These are phyloP conservation scores for Labeo calbasu DNA, from an alignment of 2,797 vertebrate genomes.

Conservation along the genomic window DNA sequence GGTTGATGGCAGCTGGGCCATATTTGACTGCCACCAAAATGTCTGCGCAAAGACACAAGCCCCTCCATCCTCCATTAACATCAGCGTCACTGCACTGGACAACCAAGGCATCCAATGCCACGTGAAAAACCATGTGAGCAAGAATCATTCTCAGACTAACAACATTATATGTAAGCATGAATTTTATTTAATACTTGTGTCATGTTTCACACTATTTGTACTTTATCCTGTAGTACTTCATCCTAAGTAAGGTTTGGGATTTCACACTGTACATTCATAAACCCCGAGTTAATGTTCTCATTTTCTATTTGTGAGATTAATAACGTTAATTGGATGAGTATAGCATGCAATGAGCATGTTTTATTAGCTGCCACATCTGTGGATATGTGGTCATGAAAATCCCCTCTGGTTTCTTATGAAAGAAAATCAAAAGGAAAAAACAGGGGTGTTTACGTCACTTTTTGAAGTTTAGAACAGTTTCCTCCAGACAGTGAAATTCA, in stretches of 20 bases:
- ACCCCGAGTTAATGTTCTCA: neutral
- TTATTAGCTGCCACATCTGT: neutral
- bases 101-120: slow-evolving; percentile 56
- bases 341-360: neutral
- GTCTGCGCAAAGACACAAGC: neutral
- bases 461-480: neutral
- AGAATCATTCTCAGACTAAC: neutral
- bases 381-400: neutral
- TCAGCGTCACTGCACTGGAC: slow-evolving; percentile 32
- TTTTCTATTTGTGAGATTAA: neutral
- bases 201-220: neutral
- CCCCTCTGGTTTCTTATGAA: neutral
- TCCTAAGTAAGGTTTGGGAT: neutral
- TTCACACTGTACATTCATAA: neutral
- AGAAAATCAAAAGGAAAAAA: neutral
- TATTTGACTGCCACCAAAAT: neutral
- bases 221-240: neutral
- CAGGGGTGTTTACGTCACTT: neutral
- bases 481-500: too few species aligned
- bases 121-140: slow-evolving; percentile 64
- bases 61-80: slow-evolving; percentile 29
- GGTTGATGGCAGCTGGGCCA: slow-evolving; percentile 41
- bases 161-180: slow-evolving; percentile 54
- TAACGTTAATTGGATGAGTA: neutral
- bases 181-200: neutral